A percentile compares a stretch with the other conserved stretches of the same genome.
phyloP scores from a whole-genome alignment of 2,888 invertebrate genomes.

The Empis livida region DNA sequence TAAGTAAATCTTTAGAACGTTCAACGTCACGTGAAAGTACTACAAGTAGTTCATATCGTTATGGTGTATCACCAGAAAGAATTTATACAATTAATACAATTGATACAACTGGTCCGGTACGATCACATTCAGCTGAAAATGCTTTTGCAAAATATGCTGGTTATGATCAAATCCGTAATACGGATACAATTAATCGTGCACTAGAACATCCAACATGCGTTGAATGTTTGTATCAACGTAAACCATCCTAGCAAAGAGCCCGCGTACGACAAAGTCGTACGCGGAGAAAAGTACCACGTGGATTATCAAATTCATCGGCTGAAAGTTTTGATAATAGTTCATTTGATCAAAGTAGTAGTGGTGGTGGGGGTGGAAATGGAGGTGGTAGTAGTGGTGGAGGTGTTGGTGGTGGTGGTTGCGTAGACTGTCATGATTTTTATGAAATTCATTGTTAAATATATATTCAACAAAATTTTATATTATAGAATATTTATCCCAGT shows the following conservation, averaged over 20 bases:
- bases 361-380: conserved; percentile 10
- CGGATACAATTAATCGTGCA: conserved; percentile 25
- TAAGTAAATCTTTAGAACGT: conserved; percentile 34
- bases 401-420: conserved; percentile 24
- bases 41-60: conserved; percentile 25
- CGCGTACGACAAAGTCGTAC: conserved; percentile 47
- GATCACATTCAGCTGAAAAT: conserved; percentile 35
- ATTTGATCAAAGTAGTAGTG: conserved; percentile 10
- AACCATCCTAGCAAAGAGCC: conserved; percentile 53
- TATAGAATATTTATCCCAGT: not conserved
- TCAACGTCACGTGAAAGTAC: conserved; percentile 33
- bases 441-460: conserved; percentile 47
- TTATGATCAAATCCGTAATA: conserved; percentile 37
- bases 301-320: conserved; percentile 18
- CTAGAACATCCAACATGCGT: conserved; percentile 61
- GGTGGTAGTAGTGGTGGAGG: conserved; percentile 14
- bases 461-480: not conserved
- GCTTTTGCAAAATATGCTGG: conserved; percentile 27
- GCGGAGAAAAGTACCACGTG: conserved; percentile 40
- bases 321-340: conserved; percentile 15
- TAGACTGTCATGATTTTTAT: conserved; percentile 36
- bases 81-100: conserved; percentile 28
- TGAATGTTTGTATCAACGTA: conserved; percentile 54
- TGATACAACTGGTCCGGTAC: conserved; percentile 19
- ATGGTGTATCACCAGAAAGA: conserved; percentile 31